Base-by-base conservation (phyloP, 2,797 vertebrate species). In the Adrianichthys oophorus region DNA sequence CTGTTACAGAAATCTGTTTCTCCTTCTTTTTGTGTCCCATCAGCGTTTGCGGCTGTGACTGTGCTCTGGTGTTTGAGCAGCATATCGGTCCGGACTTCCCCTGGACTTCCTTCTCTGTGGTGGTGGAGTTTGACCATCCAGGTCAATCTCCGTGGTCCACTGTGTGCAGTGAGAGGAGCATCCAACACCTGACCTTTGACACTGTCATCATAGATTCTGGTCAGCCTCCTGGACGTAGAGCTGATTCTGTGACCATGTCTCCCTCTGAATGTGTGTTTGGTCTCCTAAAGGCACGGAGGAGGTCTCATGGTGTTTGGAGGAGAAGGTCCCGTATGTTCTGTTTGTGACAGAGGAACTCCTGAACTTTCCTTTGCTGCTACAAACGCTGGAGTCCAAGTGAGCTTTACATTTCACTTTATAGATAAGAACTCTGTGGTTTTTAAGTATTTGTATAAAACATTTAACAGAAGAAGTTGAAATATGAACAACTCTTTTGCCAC, bases 71-170 rank as follows among this genome's bases (percentile, higher is more conserved):
- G 78, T 90, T 85, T 58, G 92, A 93, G 82, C 91, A 91, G 57
- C 85, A 94, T 42, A 88, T 98, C 49, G 92, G 93, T 52, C 79
- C 91, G 0, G 91, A 94, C 83, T 98, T 98, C 62, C 96, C 96
- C 14, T 99, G 97, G 97, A 78, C 62, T 52, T 67, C 80, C 46
- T 98, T 98, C 85, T 94, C 92, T 40, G 74, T 94, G 64, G 92
- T 95, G 61, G 79, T 97, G 64, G 97, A 99, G 85, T 96, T 94
- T 46, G 90, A 97, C 78, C 90, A 82, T 48, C 86, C 87, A 19
- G 91, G 92, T 72, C 90, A 88, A 21, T 94, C 95, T 3, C 92
- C 91, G 7, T 95, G 95, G 93, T 83, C 85, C 52, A 58, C 78
- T 4, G 56, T 94, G 46, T 98, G 96, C 79, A 82, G 85, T 59